These are phyloP conservation scores for Prorops nasuta DNA, from an alignment of 1,140 invertebrate genomes.

Conservation along the genomic window DNA sequence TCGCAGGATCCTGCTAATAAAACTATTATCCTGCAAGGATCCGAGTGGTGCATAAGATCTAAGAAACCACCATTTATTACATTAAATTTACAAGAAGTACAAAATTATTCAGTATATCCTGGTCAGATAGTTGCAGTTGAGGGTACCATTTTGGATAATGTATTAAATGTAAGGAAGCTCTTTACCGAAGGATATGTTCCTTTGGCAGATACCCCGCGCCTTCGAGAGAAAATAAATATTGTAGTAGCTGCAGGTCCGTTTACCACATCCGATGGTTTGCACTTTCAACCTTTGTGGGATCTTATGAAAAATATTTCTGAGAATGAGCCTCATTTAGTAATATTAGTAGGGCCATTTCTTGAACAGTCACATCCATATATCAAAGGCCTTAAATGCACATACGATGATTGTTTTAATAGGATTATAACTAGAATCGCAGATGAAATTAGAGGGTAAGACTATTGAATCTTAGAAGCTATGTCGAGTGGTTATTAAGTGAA, in stretches of 20 bases:
- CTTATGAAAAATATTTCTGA: constrained; percentile 68
- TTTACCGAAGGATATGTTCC: constrained; percentile 55
- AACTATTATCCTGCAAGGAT: constrained; percentile 70
- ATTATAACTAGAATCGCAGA: constrained; percentile 66
- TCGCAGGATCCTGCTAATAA: constrained; percentile 6
- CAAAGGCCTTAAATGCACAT: constrained; percentile 60
- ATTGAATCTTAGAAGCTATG: no score
- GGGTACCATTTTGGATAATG: constrained; percentile 67
- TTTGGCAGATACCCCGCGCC: constrained; percentile 25
- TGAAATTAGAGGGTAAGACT: constrained; percentile 52
- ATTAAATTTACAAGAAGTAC: constrained; percentile 64
- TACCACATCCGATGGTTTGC: constrained; percentile 71
- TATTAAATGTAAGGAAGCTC: constrained; percentile 68
- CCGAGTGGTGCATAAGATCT: constrained; percentile 52
- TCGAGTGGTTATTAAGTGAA: no score
- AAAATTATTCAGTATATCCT: constrained; percentile 76
- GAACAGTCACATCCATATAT: constrained; percentile 68
- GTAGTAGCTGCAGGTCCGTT: constrained; percentile 81
- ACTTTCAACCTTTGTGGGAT: constrained; percentile 80
- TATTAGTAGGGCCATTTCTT: constrained; percentile 82
- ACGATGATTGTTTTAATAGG: constrained; percentile 70
- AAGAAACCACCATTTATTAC: constrained; percentile 35
- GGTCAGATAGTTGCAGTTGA: constrained; percentile 79
- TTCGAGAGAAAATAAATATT: constrained; percentile 60
- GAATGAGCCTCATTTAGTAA: constrained; percentile 74